Percentiles rank a stretch among this genome's conserved stretches.
Conservation (phyloP, 2,797 vertebrate genomes). For the Vespertilio murinus region DNA sequence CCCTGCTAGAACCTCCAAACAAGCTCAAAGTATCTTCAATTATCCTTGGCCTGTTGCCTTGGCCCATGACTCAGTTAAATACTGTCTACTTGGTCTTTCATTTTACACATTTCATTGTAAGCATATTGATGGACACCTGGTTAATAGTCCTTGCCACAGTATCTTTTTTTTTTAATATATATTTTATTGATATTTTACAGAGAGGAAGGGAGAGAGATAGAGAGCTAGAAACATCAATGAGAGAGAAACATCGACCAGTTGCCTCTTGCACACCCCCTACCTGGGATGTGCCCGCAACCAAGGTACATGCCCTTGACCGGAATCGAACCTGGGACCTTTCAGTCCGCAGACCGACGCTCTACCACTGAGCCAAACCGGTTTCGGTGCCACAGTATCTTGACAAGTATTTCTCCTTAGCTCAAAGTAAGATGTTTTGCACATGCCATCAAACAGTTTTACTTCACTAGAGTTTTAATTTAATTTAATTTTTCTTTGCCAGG, state of each 20-base stretch:
- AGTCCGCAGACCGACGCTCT: too few species aligned
- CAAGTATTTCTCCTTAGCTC: slow-evolving; percentile 33
- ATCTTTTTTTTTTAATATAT: too few species aligned
- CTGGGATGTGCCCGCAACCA: too few species aligned
- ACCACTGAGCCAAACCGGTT: too few species aligned
- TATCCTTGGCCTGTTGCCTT: not conserved
- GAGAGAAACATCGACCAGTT: too few species aligned
- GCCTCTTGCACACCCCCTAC: too few species aligned
- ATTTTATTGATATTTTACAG: too few species aligned
- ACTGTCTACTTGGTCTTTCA: not conserved
- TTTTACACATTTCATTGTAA: not conserved
- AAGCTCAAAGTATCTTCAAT: slow-evolving; percentile 53
- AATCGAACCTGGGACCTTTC: too few species aligned
- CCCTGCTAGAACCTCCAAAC: too few species aligned
- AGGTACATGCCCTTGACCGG: too few species aligned
- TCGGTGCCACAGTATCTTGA: slow-evolving; percentile 60
- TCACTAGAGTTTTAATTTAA: slow-evolving; percentile 50
- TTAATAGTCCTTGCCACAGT: slow-evolving; percentile 49
- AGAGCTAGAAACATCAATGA: too few species aligned
- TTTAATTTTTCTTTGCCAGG: slow-evolving; percentile 35
- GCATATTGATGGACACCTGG: slow-evolving; percentile 42
- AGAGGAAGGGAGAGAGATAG: too few species aligned
- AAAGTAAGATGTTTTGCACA: slow-evolving; percentile 27
- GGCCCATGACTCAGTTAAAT: not conserved
- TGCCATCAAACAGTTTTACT: slow-evolving; percentile 33